Evolutionary conservation across 2,113 vertebrate species (phyloP).

Genomic region (Zingel zingel): DNA sequence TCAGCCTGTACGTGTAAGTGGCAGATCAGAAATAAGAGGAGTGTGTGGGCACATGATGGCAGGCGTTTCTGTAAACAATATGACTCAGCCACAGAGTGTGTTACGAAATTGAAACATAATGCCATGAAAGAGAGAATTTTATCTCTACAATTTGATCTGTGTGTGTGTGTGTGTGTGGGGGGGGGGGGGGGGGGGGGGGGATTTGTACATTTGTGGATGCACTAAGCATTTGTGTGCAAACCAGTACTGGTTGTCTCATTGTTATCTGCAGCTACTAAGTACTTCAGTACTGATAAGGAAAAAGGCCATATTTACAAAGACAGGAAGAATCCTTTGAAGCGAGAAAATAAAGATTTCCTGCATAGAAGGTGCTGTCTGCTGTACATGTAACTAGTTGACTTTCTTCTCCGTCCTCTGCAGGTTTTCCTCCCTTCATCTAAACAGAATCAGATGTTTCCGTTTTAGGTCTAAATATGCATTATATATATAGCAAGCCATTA

Average conservation of each 20-base stretch:
- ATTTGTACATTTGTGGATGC: slow-evolving; percentile 40
- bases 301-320: slow-evolving; percentile 37
- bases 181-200: background rate
- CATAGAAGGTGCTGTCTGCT: slow-evolving; percentile 3
- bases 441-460: slow-evolving; percentile 1
- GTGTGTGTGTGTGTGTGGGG: slow-evolving; percentile 10
- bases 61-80: slow-evolving; percentile 68
- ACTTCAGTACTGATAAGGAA: slow-evolving; percentile 50
- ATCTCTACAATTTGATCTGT: slow-evolving; percentile 49
- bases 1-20: slow-evolving; percentile 32
- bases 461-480: slow-evolving; percentile 33
- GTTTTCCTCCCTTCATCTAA: slow-evolving; percentile 26
- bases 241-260: slow-evolving; percentile 42
- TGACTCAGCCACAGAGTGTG: slow-evolving; percentile 73
- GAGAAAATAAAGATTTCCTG: slow-evolving; percentile 47
- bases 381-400: background rate
- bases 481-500: slow-evolving; percentile 51
- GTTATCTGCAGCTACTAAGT: slow-evolving; percentile 58
- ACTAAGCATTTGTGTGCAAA: slow-evolving; percentile 23
- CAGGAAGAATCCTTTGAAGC: slow-evolving; percentile 19
- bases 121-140: slow-evolving; percentile 62
- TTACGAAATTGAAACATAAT: slow-evolving; percentile 70
- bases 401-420: background rate
- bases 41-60: slow-evolving; percentile 58
- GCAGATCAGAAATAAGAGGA: slow-evolving; percentile 55